phyloP scores from a whole-genome alignment of 2,797 vertebrate genomes.

The Gallinago stenura region DNA sequence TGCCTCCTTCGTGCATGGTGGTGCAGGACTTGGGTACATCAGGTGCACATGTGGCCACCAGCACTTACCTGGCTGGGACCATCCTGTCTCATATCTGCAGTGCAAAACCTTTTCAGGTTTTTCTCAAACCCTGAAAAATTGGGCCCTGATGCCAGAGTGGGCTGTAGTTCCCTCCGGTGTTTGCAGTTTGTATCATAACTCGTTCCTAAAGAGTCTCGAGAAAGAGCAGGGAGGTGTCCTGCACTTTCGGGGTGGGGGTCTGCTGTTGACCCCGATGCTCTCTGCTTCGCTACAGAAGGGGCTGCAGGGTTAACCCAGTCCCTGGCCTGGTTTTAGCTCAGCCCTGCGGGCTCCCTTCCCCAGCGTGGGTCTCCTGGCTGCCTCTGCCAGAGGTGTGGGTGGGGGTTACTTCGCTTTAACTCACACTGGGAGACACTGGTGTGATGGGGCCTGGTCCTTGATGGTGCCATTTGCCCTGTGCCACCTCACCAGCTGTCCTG shows the following conservation, averaged over 20 bases:
- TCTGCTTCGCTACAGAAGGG: accelerated
- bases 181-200: neutral
- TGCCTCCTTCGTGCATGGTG: neutral
- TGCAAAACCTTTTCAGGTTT: neutral
- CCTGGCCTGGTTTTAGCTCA: neutral
- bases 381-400: neutral
- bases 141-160: neutral
- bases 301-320: neutral
- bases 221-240: neutral
- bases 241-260: neutral
- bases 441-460: neutral
- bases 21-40: neutral
- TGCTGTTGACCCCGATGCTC: neutral
- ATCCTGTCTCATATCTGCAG: neutral
- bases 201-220: neutral
- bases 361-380: neutral
- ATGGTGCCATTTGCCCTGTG: accelerated
- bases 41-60: neutral
- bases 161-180: neutral
- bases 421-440: accelerated
- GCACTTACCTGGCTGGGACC: neutral
- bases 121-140: neutral
- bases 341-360: neutral
- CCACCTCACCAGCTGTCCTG: neutral
- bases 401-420: neutral